Percentiles rank a stretch among this genome's conserved stretches.
Evolutionary conservation across 2,797 vertebrate species (phyloP).

Genomic region (Cuculus canorus): DNA sequence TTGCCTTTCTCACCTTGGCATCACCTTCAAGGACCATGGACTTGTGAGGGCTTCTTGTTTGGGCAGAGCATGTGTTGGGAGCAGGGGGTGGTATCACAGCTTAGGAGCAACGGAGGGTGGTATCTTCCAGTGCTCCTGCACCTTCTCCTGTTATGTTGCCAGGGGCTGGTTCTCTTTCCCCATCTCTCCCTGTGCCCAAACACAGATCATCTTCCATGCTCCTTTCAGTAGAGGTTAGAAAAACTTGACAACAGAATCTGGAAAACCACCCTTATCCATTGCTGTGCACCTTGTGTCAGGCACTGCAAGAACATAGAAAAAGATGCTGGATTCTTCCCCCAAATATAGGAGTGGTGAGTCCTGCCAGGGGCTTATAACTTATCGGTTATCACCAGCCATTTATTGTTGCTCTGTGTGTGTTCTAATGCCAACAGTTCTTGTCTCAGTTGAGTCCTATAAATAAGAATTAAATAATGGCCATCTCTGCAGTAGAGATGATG

Average conservation of each 20-base stretch:
- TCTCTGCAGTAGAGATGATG: neutral
- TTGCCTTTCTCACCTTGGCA: neutral
- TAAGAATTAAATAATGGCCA: neutral
- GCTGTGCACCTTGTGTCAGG: rapidly evolving
- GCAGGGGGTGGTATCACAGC: neutral
- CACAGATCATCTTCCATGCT: neutral
- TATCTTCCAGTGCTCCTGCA: neutral
- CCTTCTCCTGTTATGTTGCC: rapidly evolving
- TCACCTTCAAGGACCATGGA: neutral
- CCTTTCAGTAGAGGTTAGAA: neutral
- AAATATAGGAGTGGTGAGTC: neutral
- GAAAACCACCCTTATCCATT: neutral
- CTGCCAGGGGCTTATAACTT: neutral
- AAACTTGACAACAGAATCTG: neutral
- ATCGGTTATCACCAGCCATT: neutral
- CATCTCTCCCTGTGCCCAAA: neutral
- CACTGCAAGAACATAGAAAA: neutral
- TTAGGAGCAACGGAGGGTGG: neutral
- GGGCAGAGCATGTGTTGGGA: neutral
- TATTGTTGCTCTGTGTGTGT: neutral
- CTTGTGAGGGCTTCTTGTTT: neutral
- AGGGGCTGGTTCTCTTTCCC: neutral
- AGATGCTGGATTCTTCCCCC: neutral
- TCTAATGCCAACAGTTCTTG: neutral
- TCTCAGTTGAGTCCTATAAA: neutral